These are phyloP conservation scores for Neoscelio sp. DNA, from an alignment of 2,888 invertebrate species.

Conservation along the genomic window DNA sequence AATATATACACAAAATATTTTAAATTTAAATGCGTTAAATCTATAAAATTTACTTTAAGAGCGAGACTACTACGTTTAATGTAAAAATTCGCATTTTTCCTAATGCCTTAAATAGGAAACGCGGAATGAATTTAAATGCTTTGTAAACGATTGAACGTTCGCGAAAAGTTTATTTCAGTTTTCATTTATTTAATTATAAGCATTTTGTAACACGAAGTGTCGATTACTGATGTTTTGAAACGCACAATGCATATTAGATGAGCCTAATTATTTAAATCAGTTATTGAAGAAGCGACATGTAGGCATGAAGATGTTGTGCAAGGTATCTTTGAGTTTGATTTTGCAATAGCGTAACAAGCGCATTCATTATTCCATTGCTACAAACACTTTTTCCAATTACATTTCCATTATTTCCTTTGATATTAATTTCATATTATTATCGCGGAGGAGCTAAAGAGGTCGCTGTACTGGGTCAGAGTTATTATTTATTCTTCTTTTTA, in stretches of 20 bases:
- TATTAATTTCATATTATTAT: slow-evolving; percentile 59
- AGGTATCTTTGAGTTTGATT: slow-evolving; percentile 50
- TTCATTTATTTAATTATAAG: slow-evolving; percentile 38
- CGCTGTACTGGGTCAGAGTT: too few species aligned
- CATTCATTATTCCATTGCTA: slow-evolving; percentile 46
- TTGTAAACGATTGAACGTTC: too few species aligned
- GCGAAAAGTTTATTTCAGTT: too few species aligned
- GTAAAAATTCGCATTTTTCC: too few species aligned
- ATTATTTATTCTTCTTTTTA: too few species aligned
- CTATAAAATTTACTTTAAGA: too few species aligned
- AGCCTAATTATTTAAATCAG: slow-evolving; percentile 53
- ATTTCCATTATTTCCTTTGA: slow-evolving; percentile 50
- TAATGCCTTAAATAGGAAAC: too few species aligned
- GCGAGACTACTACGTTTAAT: too few species aligned
- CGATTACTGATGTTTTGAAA: slow-evolving; percentile 48
- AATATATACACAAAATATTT: too few species aligned
- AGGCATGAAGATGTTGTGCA: slow-evolving; percentile 52
- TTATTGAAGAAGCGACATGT: slow-evolving; percentile 59
- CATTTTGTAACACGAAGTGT: slow-evolving; percentile 30
- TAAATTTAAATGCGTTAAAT: not conserved
- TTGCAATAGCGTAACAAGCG: slow-evolving; percentile 50
- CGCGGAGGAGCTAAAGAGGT: not conserved
- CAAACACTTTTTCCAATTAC: slow-evolving; percentile 55
- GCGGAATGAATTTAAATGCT: too few species aligned
- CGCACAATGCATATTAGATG: slow-evolving; percentile 47